phyloP scores from a whole-genome alignment of 2,888 invertebrate genomes.

The Trachelus stipa region DNA sequence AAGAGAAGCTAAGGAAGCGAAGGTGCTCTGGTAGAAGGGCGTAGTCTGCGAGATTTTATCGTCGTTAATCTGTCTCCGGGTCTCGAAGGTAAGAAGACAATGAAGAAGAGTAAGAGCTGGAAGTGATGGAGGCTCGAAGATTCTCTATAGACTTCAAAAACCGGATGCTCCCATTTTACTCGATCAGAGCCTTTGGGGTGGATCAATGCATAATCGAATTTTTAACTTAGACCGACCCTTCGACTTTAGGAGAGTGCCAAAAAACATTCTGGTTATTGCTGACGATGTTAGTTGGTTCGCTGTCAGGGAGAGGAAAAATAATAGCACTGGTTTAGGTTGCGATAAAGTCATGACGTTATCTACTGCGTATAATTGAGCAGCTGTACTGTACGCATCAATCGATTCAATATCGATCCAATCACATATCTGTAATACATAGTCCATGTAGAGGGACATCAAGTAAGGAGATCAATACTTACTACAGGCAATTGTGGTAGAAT shows the following conservation, averaged over 20 bases:
- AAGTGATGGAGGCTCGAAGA: no score
- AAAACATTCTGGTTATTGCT: slow-evolving; percentile 2
- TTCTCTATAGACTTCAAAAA: not conserved
- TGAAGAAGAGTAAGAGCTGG: not conserved
- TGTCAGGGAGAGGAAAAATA: not conserved
- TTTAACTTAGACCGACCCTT: slow-evolving; percentile 19
- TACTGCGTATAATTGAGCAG: not conserved
- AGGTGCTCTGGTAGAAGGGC: not conserved
- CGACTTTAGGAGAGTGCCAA: slow-evolving; percentile 4
- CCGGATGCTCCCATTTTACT: not conserved
- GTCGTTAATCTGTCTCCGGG: not conserved
- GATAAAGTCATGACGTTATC: not conserved
- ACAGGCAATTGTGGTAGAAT: not conserved
- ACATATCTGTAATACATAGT: not conserved
- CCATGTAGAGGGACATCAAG: not conserved
- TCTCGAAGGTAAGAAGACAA: not conserved
- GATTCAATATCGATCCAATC: not conserved
- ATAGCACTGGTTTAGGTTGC: not conserved
- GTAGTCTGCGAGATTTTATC: not conserved
- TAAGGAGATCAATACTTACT: not conserved
- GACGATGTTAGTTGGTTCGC: not conserved
- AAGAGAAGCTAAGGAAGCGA: not conserved
- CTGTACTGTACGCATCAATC: not conserved
- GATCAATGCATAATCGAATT: slow-evolving; percentile 14
- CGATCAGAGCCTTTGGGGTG: not conserved